Evolutionary conservation across 2,797 vertebrate genomes (phyloP), one percentile per base, ranked within the genome.

Genomic region (Phoeniculus purpureus): DNA sequence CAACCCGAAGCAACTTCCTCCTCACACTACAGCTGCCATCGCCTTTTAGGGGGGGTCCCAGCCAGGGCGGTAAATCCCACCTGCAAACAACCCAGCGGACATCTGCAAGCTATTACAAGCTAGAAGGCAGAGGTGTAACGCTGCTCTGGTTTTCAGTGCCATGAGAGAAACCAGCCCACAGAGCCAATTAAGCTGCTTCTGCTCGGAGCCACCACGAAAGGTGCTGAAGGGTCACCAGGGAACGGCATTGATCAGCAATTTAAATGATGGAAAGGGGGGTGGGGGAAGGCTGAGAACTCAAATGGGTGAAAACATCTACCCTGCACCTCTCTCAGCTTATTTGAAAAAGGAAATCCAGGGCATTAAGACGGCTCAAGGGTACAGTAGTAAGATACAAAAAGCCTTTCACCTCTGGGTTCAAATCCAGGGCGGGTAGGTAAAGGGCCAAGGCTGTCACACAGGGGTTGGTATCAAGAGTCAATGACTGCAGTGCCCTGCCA

Each of bases 21-120:
- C 54, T 31, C 61, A 70, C 26, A 17, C 83, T 55, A 88, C 64
- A 60, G 8, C 65, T 16, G 6, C 50, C 50, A 83, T 68, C 34
- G 45, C 12, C 32, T 43, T 92, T 86, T 71, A 26, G 14, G 15
- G 50, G 50, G 19, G 15, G 64, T 95, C 90, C 61, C 25, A 68
- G 43, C 62, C 56, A 94, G 80, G 79, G 81, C 83, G 87, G 95
- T 20, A 61, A 91, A 88, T 59, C 72, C 40, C 1, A 20, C 64
- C 87, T 84, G 67, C 67, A 94, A 75, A 59, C 78, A 93, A 84
- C 81, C 89, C 90, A 59, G 61, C 50, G 81, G 81, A 96, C 91
- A 96, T 95, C 93, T 96, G 94, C 58, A 93, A 58, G 66, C 81
- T 92, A 92, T 97, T 96, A 97, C 6, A 15, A 85, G 59, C 81